Percentiles rank a stretch among this genome's conserved stretches.
phyloP scores from a whole-genome alignment of 2,797 vertebrate genomes.

The Synanceia verrucosa region DNA sequence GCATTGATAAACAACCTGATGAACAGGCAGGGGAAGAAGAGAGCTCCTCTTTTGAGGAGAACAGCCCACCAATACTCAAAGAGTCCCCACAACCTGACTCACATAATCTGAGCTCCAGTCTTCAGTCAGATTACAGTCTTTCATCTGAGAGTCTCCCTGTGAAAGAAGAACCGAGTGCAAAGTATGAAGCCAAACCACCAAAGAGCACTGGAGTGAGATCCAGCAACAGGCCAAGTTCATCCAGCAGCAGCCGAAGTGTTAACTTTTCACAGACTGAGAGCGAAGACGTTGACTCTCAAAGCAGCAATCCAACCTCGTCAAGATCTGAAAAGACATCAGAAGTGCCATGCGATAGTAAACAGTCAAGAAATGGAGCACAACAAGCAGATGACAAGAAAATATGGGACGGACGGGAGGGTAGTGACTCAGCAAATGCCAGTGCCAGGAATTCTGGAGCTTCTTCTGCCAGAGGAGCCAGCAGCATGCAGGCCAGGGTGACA shows the following conservation, averaged over 20 bases:
- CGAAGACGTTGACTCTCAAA: conserved; percentile 55
- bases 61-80: conserved; percentile 31
- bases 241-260: conserved; percentile 65
- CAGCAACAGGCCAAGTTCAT: conserved; percentile 71
- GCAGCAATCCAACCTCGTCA: conserved; percentile 24
- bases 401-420: conserved; percentile 43
- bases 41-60: conserved; percentile 51
- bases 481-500: conserved; percentile 55
- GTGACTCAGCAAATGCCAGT: conserved; percentile 72
- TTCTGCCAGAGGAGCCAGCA: conserved; percentile 55
- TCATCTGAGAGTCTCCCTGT: conserved; percentile 61
- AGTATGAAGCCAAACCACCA: conserved; percentile 45
- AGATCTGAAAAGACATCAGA: conserved; percentile 69
- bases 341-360: conserved; percentile 65
- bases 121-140: conserved; percentile 70
- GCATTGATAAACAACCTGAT: conserved; percentile 67
- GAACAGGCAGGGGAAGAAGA: conserved; percentile 49
- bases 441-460: conserved; percentile 53
- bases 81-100: conserved; percentile 55
- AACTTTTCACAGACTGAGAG: conserved; percentile 64
- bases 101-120: conserved; percentile 63
- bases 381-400: conserved; percentile 36
- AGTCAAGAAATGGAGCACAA: conserved; percentile 36
- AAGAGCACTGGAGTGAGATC: conserved; percentile 60
- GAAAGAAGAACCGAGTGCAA: conserved; percentile 58